A percentile compares a stretch with the other conserved stretches of the same genome.
Conservation (phyloP, 1,140 invertebrate species). For the Drosophila obscura region DNA sequence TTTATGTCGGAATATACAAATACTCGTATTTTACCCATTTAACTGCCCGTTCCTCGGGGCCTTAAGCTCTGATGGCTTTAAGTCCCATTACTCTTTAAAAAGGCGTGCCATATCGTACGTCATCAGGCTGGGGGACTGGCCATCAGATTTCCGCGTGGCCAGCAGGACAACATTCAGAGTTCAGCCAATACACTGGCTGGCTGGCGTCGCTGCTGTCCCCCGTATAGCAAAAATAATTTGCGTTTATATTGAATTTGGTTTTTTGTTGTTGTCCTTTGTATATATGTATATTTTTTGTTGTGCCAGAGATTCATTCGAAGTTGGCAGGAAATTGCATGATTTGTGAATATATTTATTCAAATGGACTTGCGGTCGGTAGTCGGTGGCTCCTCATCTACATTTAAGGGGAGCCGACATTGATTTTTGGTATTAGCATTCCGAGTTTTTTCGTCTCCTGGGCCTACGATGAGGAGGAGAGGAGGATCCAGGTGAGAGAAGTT, state of each 20-base stretch:
- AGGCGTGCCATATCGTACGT: conserved; percentile 17
- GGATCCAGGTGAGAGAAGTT: too few relatives aligned
- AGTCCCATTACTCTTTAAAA: conserved; percentile 9
- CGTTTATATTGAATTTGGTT: conserved; percentile 71
- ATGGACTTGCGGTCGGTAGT: conserved; percentile 11
- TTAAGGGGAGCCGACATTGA: conserved; percentile 44
- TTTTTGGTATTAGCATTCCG: conserved; percentile 39
- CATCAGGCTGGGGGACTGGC: conserved; percentile 16
- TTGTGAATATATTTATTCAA: conserved; percentile 72
- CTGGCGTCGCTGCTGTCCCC: conserved; percentile 12
- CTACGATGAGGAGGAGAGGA: not conserved
- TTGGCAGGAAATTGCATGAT: conserved; percentile 48
- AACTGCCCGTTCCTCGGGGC: too few relatives aligned
- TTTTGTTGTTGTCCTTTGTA: conserved; percentile 8
- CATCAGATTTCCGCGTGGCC: conserved; percentile 45
- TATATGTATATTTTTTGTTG: conserved; percentile 4
- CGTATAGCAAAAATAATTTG: conserved; percentile 65
- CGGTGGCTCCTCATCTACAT: conserved; percentile 34
- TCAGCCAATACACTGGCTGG: conserved; percentile 18
- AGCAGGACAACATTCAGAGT: conserved; percentile 36
- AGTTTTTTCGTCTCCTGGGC: conserved; percentile 5
- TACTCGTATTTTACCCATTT: not conserved
- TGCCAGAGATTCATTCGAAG: conserved; percentile 21
- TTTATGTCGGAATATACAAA: not conserved
- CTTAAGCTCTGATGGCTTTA: not conserved